Conservation (phyloP, 2,797 vertebrate genomes). For the Urocyon cinereoargenteus region DNA sequence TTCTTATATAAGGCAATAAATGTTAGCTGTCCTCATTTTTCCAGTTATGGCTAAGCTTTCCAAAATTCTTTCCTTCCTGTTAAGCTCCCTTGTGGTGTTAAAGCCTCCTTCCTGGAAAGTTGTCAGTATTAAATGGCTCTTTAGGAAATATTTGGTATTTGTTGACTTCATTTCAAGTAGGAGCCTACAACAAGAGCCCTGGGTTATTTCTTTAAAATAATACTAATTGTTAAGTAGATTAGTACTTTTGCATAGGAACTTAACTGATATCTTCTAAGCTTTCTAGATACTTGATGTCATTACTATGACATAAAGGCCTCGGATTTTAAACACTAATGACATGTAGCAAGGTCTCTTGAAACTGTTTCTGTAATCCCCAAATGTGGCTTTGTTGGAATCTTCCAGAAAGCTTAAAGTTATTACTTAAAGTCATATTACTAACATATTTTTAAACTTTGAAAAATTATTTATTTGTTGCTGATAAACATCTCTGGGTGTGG, state of each 20-base stretch:
- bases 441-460: slow-evolving; percentile 1
- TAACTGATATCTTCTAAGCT: background rate
- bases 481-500: background rate
- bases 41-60: background rate
- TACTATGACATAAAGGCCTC: background rate
- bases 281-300: background rate
- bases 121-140: background rate
- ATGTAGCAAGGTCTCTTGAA: slow-evolving; percentile 11
- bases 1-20: background rate
- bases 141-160: background rate
- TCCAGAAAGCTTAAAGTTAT: slow-evolving; percentile 35
- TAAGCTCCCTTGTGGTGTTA: background rate
- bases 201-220: background rate
- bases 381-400: background rate
- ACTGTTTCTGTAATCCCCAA: slow-evolving; percentile 13
- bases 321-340: background rate
- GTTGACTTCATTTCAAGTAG: background rate
- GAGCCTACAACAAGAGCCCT: background rate
- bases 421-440: background rate
- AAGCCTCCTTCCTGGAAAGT: background rate
- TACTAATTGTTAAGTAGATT: background rate
- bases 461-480: background rate
- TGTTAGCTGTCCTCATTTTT: slow-evolving; percentile 15
- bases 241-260: background rate
- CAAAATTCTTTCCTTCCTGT: background rate